These are phyloP conservation scores for Pantelozetes paolii DNA, from an alignment of 2,888 invertebrate species.

Conservation along the genomic window DNA sequence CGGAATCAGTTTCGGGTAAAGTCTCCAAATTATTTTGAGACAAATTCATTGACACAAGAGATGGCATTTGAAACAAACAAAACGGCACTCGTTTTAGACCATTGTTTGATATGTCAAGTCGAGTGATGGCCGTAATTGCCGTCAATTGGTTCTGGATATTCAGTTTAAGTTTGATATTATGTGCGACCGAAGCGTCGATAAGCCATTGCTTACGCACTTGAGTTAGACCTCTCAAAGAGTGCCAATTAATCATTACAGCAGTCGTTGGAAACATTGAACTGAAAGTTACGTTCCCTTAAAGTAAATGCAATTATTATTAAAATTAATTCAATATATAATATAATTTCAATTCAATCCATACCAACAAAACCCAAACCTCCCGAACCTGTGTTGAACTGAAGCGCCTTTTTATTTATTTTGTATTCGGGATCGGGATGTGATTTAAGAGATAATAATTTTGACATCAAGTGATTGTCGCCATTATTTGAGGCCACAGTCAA, in stretches of 20 bases:
- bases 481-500: slow-evolving; percentile 69
- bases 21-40: slow-evolving; percentile 82
- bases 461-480: slow-evolving; percentile 69
- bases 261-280: slow-evolving; percentile 74
- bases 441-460: slow-evolving; percentile 77
- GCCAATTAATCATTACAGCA: slow-evolving; percentile 59
- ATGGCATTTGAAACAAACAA: slow-evolving; percentile 75
- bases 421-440: slow-evolving; percentile 83
- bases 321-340: neutral
- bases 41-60: slow-evolving; percentile 73
- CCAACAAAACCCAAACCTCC: slow-evolving; percentile 20
- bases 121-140: slow-evolving; percentile 72
- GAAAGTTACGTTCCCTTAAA: slow-evolving; percentile 58
- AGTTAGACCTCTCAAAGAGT: slow-evolving; percentile 23
- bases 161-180: slow-evolving; percentile 74
- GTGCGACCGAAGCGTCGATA: slow-evolving; percentile 71
- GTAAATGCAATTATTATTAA: neutral
- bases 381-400: slow-evolving; percentile 52
- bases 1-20: slow-evolving; percentile 57
- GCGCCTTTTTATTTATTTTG: slow-evolving; percentile 81
- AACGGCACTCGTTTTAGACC: slow-evolving; percentile 72
- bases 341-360: neutral
- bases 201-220: slow-evolving; percentile 67
- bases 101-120: slow-evolving; percentile 88
- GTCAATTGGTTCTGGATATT: slow-evolving; percentile 62